Evolutionary conservation across 2,113 vertebrate species (phyloP), one percentile per base, ranked within the genome.

Genomic region (Myocastor coypus): DNA sequence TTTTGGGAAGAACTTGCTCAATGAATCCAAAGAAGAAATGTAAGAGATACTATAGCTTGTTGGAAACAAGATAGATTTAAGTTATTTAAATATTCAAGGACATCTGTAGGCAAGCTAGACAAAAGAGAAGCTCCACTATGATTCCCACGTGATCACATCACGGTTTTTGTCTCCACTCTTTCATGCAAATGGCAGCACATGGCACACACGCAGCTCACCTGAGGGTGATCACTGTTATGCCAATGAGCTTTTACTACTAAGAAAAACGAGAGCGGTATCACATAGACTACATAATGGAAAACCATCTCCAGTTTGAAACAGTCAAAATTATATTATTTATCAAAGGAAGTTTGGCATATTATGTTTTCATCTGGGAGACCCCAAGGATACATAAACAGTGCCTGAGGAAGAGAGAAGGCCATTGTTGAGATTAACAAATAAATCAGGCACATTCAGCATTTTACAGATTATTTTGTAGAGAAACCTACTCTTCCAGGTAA

Each of bases 41-140:
- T 37, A 66, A 55, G 52, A 83, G 28, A n/a, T 89, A 50, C 17
- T 71, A 40, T 52, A 68, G 81, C 42, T 93, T 90, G 3, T 63
- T 84, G 19, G 34, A 78, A 93, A 73, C 78, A 66, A 30, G 13
- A 82, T n/a, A 80, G 46, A 57, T 84, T 80, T 93, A 9, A 61
- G 19, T 83, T 89, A 86, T 63, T 91, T 89, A 84, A 84, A 95
- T 32, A 81, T 91, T 83, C 80, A 85, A 91, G 87, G 84, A 89
- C 80, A 34, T 63, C 87, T 95, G 9, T 81, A 94, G 52, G 30
- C 4, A 64, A 59, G 75, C 13, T 91, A 30, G 11, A 22, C 34
- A 86, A 94, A 71, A 86, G 50, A 93, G 19, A 96, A 94, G 84
- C 57, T 93, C 42, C 40, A 30, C n/a, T 40, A 1, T 34, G 77